These are phyloP conservation scores for Chelidonichthys spinosus DNA, from an alignment of 2,797 vertebrate genomes.

Conservation along the genomic window DNA sequence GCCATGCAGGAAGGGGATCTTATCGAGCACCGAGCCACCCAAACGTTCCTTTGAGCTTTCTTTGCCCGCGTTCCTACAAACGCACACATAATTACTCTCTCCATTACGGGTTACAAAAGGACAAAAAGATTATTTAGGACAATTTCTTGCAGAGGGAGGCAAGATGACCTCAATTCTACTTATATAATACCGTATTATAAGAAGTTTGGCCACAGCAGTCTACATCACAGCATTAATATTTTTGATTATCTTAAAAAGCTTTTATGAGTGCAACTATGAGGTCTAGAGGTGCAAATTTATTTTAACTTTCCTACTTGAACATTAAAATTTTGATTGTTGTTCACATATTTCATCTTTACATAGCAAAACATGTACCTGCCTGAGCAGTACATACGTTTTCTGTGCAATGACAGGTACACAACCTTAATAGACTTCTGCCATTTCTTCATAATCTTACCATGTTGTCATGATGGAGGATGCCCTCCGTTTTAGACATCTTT, in stretches of 20 bases:
- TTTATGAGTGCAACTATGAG: background rate
- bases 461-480: background rate
- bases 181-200: background rate
- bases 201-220: background rate
- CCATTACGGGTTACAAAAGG: background rate
- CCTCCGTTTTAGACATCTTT: no score
- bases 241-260: background rate
- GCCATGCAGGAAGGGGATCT: constrained; percentile 90
- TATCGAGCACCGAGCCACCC: constrained; percentile 85
- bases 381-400: background rate
- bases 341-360: constrained; percentile 3
- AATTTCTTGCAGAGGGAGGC: background rate
- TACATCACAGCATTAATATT: background rate
- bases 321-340: background rate
- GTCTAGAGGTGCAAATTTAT: background rate
- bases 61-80: constrained; percentile 88
- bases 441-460: constrained; percentile 12
- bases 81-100: constrained; percentile 20
- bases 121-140: constrained; percentile 24
- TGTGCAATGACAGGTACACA: background rate
- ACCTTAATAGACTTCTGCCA: background rate
- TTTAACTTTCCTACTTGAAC: background rate
- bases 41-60: constrained; percentile 85
- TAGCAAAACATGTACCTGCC: background rate
- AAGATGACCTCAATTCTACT: constrained; percentile 18